Conservation (phyloP, 1,140 invertebrate species). For the Zaprionus taronus region DNA sequence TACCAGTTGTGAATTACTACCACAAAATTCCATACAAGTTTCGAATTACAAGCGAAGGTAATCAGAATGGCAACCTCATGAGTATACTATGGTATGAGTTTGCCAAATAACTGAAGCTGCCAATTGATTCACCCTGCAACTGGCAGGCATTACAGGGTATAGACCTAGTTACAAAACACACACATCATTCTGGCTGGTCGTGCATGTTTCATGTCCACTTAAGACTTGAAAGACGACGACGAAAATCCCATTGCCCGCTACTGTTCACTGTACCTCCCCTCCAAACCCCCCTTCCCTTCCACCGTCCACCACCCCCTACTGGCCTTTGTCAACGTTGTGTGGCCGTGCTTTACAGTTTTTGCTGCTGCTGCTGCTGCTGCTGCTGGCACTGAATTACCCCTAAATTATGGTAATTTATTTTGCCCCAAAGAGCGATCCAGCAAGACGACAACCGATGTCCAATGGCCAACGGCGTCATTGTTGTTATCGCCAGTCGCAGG, state of each 20-base stretch:
- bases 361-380: slow-evolving; percentile 35
- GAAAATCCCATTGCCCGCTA: slow-evolving; percentile 43
- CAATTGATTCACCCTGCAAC: background rate
- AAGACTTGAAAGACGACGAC: slow-evolving; percentile 67
- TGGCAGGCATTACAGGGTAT: slow-evolving; percentile 17
- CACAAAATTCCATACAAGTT: too few species aligned
- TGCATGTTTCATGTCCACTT: slow-evolving; percentile 81
- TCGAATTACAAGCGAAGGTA: too few species aligned
- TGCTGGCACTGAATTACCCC: slow-evolving; percentile 74
- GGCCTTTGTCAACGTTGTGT: slow-evolving; percentile 47
- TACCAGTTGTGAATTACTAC: too few species aligned
- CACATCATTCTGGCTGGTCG: slow-evolving; percentile 61
- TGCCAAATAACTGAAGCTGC: too few species aligned
- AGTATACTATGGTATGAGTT: too few species aligned
- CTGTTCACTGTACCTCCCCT: background rate
- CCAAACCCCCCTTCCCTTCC: background rate
- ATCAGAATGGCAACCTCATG: too few species aligned
- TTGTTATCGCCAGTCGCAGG: slow-evolving; percentile 43
- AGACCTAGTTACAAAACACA: slow-evolving; percentile 38
- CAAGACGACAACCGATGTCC: slow-evolving; percentile 59
- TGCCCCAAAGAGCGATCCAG: slow-evolving; percentile 80
- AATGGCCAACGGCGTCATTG: slow-evolving; percentile 45
- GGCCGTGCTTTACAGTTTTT: slow-evolving; percentile 50
- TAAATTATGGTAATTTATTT: slow-evolving; percentile 84
- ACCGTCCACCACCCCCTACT: background rate